These are phyloP conservation scores for Hylaeus anthracinus DNA, from an alignment of 1,140 invertebrate species.

Conservation along the genomic window DNA sequence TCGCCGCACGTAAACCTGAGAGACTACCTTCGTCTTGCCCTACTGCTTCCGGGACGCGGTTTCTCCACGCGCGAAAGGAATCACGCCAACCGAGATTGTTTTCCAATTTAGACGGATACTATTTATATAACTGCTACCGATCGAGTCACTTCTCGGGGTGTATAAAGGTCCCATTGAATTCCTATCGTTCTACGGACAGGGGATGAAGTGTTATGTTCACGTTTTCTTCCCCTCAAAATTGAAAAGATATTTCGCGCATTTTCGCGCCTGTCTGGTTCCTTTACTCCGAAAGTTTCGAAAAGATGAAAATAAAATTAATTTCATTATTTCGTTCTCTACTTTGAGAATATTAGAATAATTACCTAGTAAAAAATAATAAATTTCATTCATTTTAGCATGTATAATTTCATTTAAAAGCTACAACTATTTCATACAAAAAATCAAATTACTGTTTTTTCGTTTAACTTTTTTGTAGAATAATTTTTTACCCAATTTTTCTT, in stretches of 20 bases:
- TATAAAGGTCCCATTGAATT: conserved; percentile 50
- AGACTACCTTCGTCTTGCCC: conserved; percentile 26
- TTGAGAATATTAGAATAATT: too few species aligned
- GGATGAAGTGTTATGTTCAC: conserved; percentile 34
- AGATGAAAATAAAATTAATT: too few species aligned
- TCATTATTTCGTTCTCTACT: too few species aligned
- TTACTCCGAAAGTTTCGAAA: too few species aligned
- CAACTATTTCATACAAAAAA: too few species aligned
- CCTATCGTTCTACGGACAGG: conserved; percentile 31
- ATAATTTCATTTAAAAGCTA: too few species aligned
- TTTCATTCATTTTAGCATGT: too few species aligned
- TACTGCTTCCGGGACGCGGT: conserved; percentile 16
- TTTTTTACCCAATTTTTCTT: too few species aligned
- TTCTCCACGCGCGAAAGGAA: conserved; percentile 24
- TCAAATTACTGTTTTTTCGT: too few species aligned
- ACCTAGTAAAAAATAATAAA: too few species aligned
- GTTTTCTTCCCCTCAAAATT: background rate
- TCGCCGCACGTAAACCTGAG: conserved; percentile 13
- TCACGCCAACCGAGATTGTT: conserved; percentile 55
- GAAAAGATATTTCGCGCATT: background rate
- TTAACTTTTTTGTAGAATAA: too few species aligned
- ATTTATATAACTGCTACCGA: conserved; percentile 53
- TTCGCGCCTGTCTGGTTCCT: too few species aligned
- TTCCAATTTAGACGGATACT: conserved; percentile 50
- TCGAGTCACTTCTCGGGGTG: conserved; percentile 6